Evolutionary conservation across 2,113 vertebrate species (phyloP).

Genomic region (Trematocara stigmaticum): DNA sequence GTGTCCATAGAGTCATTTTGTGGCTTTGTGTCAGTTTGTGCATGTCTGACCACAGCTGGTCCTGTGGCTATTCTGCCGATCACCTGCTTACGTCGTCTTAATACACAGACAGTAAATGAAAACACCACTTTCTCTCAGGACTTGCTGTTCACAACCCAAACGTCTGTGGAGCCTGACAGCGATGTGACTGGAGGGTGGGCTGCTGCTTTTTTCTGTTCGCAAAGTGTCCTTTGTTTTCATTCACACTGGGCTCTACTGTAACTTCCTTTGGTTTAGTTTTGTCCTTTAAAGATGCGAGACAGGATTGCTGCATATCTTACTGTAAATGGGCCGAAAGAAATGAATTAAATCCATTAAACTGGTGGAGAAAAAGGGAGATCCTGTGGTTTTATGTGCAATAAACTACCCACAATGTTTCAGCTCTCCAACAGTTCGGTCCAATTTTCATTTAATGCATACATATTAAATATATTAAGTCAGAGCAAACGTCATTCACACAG

Average conservation of each 20-base stretch:
- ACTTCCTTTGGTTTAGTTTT: neutral
- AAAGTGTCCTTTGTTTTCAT: slow-evolving; percentile 16
- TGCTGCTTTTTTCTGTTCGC: neutral
- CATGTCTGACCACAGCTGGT: slow-evolving; percentile 30
- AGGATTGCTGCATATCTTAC: neutral
- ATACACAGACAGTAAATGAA: neutral
- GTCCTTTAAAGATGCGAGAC: neutral
- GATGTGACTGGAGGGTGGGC: neutral
- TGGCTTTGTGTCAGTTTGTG: neutral
- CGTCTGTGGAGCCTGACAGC: neutral
- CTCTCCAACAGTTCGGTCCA: neutral
- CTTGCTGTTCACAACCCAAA: neutral
- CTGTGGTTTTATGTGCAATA: neutral
- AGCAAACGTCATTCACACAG: neutral
- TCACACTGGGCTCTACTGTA: neutral
- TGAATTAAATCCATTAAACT: neutral
- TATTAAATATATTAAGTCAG: neutral
- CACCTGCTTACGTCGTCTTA: neutral
- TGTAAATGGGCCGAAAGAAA: neutral
- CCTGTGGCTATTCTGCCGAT: slow-evolving; percentile 8
- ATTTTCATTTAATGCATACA: slow-evolving; percentile 31
- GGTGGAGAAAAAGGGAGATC: neutral
- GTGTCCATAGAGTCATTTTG: neutral
- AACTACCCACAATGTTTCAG: slow-evolving; percentile 2
- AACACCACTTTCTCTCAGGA: slow-evolving; percentile 14